A percentile compares a stretch with the other conserved stretches of the same genome.
Evolutionary conservation across 2,113 vertebrate genomes (phyloP).

Genomic region (Mus musculus): GRCm39 chr17:57333501-57334000

Average conservation of each 20-base stretch:
- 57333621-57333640: neutral
- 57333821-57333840: conserved; percentile 24
- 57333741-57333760: neutral
- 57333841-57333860: conserved; percentile 97
- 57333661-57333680: neutral
- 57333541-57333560: neutral
- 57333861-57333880: conserved; percentile 97
- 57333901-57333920: conserved; percentile 94
- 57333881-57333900: conserved; percentile 98
- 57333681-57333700: neutral
- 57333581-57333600: neutral
- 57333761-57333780: neutral
- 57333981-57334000: neutral
- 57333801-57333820: neutral
- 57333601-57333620: neutral
- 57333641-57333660: neutral
- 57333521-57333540: neutral
- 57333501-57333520: neutral
- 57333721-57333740: neutral
- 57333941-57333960: neutral
- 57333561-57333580: neutral
- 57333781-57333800: neutral
- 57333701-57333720: neutral
- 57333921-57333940: conserved; percentile 11
- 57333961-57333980: neutral